Base-by-base conservation (phyloP, 2,797 vertebrate species). In the Phaenicophaeus curvirostris region DNA sequence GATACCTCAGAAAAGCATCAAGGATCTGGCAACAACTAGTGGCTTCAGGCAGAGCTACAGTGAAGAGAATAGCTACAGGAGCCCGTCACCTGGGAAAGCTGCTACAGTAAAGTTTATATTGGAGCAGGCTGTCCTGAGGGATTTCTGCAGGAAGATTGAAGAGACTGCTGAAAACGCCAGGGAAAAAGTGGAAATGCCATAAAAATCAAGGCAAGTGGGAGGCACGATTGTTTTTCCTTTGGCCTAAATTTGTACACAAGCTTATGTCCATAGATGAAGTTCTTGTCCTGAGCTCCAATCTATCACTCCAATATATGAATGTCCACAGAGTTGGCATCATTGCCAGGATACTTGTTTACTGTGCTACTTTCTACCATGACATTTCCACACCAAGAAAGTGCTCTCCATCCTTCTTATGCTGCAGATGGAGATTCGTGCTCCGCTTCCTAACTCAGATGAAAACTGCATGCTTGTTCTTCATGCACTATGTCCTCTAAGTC, bases 1-100 rank as follows among this genome's bases (percentile, higher is more conserved):
- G 46, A 85, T 66, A 80, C 55, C 55, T 93, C 73, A 93, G 69
- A 88, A 89, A 91, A 78, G 63, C 39, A 58, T 72, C 42, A 59
- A 81, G 54, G 33, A 67, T 72, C 76, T 91, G 89, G 89, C 76
- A 94, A 74, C 18, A 54, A 87, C 21, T 54, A 91, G 69, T 66
- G 62, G 35, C 54, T 94, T 89, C 51, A 83, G 76, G 63, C 76
- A 88, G 44, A 86, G 51, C 42, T 84, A 72, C 6, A 84, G 82
- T 1, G 7, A 58, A 84, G 73, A 88, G 85, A 91, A 89, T 9
- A 96, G 73, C 67, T 86, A 74, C 61, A 71, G 83, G 57, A 94
- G 74, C 53, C 89, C 86, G 93, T 94, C 87, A 97, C 95, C 94
- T 95, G 93, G 89, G 95, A 97, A 94, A 90, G 74, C 91, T 92